Evolutionary conservation across 2,113 vertebrate species (phyloP).

Genomic region (Pipra filicauda): DNA sequence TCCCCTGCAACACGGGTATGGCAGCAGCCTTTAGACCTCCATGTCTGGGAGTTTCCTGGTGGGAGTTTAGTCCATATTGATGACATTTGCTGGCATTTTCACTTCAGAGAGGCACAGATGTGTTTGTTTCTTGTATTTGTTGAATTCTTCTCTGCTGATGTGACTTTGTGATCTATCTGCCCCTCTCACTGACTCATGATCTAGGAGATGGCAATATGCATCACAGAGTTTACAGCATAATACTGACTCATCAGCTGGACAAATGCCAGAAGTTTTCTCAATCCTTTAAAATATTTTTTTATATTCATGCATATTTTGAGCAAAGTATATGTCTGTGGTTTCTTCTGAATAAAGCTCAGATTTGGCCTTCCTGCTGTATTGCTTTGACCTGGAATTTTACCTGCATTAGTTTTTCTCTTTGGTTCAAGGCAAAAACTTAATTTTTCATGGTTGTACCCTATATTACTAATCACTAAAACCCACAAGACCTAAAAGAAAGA

Average conservation of each 20-base stretch:
- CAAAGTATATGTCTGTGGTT: background rate
- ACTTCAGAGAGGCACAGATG: background rate
- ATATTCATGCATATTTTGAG: background rate
- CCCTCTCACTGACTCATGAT: background rate
- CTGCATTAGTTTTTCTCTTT: background rate
- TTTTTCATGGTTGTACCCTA: background rate
- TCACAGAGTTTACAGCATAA: background rate
- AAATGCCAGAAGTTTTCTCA: background rate
- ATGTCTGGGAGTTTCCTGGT: background rate
- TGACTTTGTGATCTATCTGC: background rate
- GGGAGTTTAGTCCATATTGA: background rate
- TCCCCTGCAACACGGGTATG: accelerated
- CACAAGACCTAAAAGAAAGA: background rate
- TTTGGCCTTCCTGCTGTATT: background rate
- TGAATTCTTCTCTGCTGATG: background rate
- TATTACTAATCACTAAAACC: background rate
- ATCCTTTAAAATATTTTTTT: background rate
- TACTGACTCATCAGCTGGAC: background rate
- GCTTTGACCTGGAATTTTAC: background rate
- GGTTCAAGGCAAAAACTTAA: background rate
- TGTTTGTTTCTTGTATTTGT: background rate
- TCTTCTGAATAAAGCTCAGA: background rate
- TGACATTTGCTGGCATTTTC: background rate
- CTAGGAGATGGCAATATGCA: background rate
- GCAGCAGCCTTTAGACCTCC: background rate